Conservation (phyloP, 2,797 vertebrate genomes). For the Euthynnus affinis region DNA sequence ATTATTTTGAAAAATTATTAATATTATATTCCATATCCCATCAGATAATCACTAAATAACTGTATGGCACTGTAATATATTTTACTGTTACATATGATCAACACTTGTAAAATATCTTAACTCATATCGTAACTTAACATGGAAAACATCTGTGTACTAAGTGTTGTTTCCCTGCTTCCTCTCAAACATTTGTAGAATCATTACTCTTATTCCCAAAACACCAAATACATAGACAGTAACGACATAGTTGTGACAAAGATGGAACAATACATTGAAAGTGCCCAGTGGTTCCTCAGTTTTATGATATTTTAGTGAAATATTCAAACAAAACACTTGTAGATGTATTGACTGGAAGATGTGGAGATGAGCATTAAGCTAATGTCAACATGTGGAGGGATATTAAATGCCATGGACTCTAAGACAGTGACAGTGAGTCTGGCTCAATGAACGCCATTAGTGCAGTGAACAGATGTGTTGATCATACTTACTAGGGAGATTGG, state of each 20-base stretch:
- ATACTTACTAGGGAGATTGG: constrained; percentile 96
- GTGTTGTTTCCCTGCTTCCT: background rate
- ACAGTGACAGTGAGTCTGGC: background rate
- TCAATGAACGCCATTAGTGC: background rate
- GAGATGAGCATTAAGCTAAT: background rate
- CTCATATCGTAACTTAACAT: too few species aligned
- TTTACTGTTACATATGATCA: background rate
- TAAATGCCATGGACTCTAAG: background rate
- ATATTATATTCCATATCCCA: too few species aligned
- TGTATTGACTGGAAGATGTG: background rate
- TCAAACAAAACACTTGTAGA: background rate
- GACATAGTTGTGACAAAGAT: background rate
- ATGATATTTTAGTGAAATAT: background rate
- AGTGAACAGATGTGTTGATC: constrained; percentile 5
- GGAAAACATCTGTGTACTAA: background rate
- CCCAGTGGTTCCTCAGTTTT: too few species aligned
- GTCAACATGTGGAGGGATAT: background rate
- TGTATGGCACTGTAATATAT: background rate
- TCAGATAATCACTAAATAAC: too few species aligned
- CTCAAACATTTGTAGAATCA: background rate
- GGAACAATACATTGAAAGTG: background rate
- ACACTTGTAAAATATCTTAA: too few species aligned
- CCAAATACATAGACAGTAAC: background rate
- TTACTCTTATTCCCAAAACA: background rate
- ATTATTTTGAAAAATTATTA: too few species aligned